Conservation (phyloP, 2,888 invertebrate genomes). For the Scelioninae gen. 2 region DNA sequence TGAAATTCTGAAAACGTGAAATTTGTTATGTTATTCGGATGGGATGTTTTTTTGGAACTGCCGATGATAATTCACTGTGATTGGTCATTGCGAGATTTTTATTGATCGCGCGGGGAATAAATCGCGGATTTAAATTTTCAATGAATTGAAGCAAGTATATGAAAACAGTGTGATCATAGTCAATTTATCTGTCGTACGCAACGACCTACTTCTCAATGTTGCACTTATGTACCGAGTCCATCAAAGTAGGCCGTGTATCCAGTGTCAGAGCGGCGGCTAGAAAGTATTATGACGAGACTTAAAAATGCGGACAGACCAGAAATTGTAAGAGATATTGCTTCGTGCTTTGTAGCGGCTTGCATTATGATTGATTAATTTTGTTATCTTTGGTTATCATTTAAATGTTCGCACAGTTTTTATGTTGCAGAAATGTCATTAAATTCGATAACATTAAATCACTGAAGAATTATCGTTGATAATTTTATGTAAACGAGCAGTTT, state of each 20-base stretch:
- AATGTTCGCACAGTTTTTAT: neutral
- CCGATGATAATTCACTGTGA: too few species aligned
- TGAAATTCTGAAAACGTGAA: too few species aligned
- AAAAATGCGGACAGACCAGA: slow-evolving; percentile 44
- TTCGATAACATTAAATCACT: too few species aligned
- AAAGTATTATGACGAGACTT: slow-evolving; percentile 45
- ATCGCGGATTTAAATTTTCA: neutral
- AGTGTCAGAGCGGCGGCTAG: slow-evolving; percentile 45
- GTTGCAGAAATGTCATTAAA: too few species aligned
- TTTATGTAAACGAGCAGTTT: too few species aligned
- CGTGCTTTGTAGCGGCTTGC: neutral
- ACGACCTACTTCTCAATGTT: slow-evolving; percentile 49
- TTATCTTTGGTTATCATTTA: too few species aligned
- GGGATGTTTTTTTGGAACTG: too few species aligned
- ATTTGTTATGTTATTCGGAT: too few species aligned
- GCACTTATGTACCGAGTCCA: slow-evolving; percentile 29
- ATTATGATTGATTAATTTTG: too few species aligned
- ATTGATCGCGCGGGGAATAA: too few species aligned
- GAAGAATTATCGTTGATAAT: too few species aligned
- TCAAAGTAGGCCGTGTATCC: slow-evolving; percentile 46
- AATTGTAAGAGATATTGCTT: slow-evolving; percentile 12
- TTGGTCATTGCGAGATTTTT: too few species aligned
- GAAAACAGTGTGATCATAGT: slow-evolving; percentile 44
- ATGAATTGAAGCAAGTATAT: slow-evolving; percentile 24
- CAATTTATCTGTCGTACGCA: slow-evolving; percentile 53